These are phyloP conservation scores for Aricia artaxerxes DNA, from an alignment of 2,888 invertebrate species.

Conservation along the genomic window DNA sequence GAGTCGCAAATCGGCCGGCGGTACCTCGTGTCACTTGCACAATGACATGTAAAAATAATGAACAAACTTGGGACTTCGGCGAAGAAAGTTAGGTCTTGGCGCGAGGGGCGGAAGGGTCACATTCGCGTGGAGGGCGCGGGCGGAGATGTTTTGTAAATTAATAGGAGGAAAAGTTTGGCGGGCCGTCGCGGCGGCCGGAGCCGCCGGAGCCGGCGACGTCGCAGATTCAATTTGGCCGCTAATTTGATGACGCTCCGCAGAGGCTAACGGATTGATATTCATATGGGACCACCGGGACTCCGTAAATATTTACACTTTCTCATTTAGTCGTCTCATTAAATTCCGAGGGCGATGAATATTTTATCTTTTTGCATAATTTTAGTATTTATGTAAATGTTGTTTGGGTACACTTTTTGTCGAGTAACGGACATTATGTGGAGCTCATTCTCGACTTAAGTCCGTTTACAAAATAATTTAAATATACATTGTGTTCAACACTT, in stretches of 20 bases:
- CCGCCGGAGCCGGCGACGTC: conserved; percentile 70
- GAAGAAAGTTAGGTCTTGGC: conserved; percentile 61
- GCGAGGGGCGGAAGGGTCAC: conserved; percentile 50
- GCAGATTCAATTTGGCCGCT: conserved; percentile 80
- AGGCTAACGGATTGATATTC: conserved; percentile 80
- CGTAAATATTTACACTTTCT: conserved; percentile 65
- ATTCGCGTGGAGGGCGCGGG: conserved; percentile 51
- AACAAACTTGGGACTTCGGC: conserved; percentile 66
- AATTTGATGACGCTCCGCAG: conserved; percentile 77
- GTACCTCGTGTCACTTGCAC: conserved; percentile 71
- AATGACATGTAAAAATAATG: conserved; percentile 81
- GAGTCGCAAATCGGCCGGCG: conserved; percentile 58
- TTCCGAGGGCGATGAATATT: conserved; percentile 36
- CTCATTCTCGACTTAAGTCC: no score
- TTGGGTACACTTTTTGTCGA: neutral
- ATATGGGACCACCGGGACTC: conserved; percentile 73
- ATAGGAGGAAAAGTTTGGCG: conserved; percentile 79
- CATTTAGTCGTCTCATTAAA: conserved; percentile 49
- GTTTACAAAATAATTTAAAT: no score
- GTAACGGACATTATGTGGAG: neutral
- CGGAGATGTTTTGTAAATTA: conserved; percentile 78
- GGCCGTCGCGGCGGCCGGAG: conserved; percentile 66
- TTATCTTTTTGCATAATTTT: conserved; percentile 31
- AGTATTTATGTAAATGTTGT: conserved; percentile 1
- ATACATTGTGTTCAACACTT: neutral